Evolutionary conservation across 1,140 invertebrate genomes (phyloP), one percentile per base, ranked within the genome.

Genomic region (Sycophila sp.): DNA sequence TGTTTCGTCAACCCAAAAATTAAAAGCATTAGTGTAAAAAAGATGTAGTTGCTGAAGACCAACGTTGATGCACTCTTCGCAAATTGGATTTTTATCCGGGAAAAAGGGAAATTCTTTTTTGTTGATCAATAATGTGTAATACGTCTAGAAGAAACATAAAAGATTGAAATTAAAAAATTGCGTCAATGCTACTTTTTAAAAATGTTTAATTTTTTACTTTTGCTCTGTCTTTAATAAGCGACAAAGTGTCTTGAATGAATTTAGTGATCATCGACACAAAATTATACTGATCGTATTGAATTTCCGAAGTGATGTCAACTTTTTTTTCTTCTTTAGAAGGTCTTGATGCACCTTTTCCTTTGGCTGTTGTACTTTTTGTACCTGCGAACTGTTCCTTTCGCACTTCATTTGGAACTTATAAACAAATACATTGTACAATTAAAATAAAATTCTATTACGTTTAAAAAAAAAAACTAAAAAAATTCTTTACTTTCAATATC

Each of bases 1-100:
- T n/a, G 15, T 17, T 69, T 69, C 49, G 22, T 42, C 11, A n/a
- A 13, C 34, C 68, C 68, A 69, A 45, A 53, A 63, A 42, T 69
- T 36, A 2, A 22, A 69, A n/a, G 13, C 36, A n/a, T 1, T 34
- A 4, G 4, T 10, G 7, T 45, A 63, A n/a, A 69, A 42, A 5
- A 10, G 4, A 45, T 56, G 30, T 34, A 69, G 19, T 19, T 40
- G 13, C 7, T 63, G 4, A 4, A 63, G 49, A 28, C 58, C 15
- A 32, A 45, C 15, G 8, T 69, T 24, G 4, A 70, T 63, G 15
- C 47, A 56, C 13, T 42, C 36, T 26, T 70, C 68, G 28, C 68
- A 63, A 24, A 11, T 15, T n/a, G 15, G 22, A 45, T 70, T 70
- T 34, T 26, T 62, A 47, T 45, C 26, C 1, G 13, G 15, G 8